These are phyloP conservation scores for Penelope pileata DNA, from an alignment of 2,113 vertebrate species.

Conservation along the genomic window DNA sequence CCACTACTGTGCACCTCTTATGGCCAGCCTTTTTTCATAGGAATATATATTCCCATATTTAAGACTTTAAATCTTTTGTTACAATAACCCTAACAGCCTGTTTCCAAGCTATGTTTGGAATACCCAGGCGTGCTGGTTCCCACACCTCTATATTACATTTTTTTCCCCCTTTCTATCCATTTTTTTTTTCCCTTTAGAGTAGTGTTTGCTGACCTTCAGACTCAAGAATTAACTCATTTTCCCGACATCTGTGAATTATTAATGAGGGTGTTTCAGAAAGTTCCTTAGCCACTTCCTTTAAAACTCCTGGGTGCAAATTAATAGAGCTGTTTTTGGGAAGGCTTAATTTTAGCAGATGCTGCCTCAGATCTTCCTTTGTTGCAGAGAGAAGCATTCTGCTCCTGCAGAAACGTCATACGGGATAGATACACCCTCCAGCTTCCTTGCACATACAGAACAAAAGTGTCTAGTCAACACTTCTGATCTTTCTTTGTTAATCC, in stretches of 20 bases:
- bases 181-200: slow-evolving; percentile 1
- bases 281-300: slow-evolving; percentile 56
- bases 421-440: slow-evolving; percentile 63
- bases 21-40: neutral
- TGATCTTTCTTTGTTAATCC: slow-evolving; percentile 57
- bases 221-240: slow-evolving; percentile 60
- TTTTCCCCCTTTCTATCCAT: neutral
- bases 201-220: slow-evolving; percentile 63
- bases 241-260: slow-evolving; percentile 58
- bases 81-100: slow-evolving; percentile 2
- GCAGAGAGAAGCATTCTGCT: slow-evolving; percentile 45
- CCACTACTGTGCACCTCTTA: neutral
- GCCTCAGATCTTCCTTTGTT: slow-evolving; percentile 67
- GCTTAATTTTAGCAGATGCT: slow-evolving; percentile 69
- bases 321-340: slow-evolving; percentile 49
- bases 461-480: slow-evolving; percentile 70
- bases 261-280: slow-evolving; percentile 57
- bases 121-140: neutral
- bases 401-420: slow-evolving; percentile 19
- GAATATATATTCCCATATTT: neutral
- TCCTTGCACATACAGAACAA: slow-evolving; percentile 54
- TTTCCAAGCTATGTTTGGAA: slow-evolving; percentile 25
- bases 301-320: slow-evolving; percentile 69
- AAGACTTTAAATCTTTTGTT: slow-evolving; percentile 3
- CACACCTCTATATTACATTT: neutral